phyloP scores from a whole-genome alignment of 2,797 vertebrate genomes.

The Acomys russatus region DNA sequence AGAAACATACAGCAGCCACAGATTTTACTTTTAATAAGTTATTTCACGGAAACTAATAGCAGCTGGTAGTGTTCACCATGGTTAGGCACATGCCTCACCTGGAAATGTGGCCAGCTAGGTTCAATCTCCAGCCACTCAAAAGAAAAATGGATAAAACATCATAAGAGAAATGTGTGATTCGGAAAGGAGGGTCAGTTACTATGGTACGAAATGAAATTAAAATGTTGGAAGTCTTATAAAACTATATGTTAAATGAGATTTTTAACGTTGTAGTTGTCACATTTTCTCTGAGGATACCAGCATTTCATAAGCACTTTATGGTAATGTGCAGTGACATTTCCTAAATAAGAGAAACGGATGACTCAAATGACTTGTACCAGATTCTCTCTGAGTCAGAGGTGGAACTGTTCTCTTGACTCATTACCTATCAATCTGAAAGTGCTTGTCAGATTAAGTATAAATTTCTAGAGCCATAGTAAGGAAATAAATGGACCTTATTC shows the following conservation, averaged over 20 bases:
- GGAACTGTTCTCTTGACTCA: constrained; percentile 58
- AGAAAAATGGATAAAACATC: neutral
- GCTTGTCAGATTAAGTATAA: constrained; percentile 62
- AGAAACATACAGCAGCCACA: neutral
- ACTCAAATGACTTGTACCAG: constrained; percentile 54
- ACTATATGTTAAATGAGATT: constrained; percentile 41
- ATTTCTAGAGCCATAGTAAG: neutral
- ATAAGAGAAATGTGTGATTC: neutral
- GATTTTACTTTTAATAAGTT: neutral
- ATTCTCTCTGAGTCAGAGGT: constrained; percentile 61
- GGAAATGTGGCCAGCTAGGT: neutral
- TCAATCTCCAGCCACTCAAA: neutral
- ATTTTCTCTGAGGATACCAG: constrained; percentile 6
- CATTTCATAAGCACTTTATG: constrained; percentile 52
- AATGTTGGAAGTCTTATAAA: constrained; percentile 50
- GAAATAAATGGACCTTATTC: constrained; percentile 42
- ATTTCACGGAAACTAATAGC: neutral
- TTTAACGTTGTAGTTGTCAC: neutral
- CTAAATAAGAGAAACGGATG: constrained; percentile 60
- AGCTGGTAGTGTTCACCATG: neutral
- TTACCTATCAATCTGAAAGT: constrained; percentile 35
- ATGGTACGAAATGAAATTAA: constrained; percentile 52
- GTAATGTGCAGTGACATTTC: constrained; percentile 52
- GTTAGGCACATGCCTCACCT: neutral
- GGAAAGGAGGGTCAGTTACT: neutral